Evolutionary conservation across 1,140 invertebrate genomes (phyloP).

Genomic region (Euura saliciscinereae): DNA sequence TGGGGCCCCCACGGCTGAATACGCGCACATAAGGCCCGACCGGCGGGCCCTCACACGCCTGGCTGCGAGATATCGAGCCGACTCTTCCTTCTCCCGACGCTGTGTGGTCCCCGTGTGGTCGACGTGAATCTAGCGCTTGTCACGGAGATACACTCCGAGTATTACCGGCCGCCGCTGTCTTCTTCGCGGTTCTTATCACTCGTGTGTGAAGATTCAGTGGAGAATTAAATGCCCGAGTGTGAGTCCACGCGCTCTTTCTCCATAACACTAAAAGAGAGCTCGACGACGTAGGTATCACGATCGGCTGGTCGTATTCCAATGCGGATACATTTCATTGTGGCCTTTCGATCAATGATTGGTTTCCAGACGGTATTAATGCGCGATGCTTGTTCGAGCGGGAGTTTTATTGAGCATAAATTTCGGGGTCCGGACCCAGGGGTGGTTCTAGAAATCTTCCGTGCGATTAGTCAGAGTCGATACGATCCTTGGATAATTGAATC

Average conservation of each 20-base stretch:
- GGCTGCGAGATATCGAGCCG: conserved; percentile 3
- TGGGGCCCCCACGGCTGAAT: conserved; percentile 33
- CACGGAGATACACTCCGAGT: background rate
- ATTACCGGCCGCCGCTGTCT: background rate
- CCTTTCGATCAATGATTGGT: too few species aligned
- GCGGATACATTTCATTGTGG: too few species aligned
- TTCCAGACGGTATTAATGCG: too few species aligned
- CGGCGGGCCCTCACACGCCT: background rate
- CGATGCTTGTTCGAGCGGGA: too few species aligned
- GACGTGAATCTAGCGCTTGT: conserved; percentile 6
- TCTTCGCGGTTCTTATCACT: conserved; percentile 3
- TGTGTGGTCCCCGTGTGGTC: background rate
- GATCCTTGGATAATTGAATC: conserved; percentile 1
- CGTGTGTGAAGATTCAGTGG: background rate
- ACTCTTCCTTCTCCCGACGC: background rate
- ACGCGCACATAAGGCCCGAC: conserved; percentile 6
- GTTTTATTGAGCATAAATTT: too few species aligned
- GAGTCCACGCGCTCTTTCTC: too few species aligned
- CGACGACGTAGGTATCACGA: too few species aligned
- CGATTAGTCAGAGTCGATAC: background rate
- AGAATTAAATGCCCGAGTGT: background rate
- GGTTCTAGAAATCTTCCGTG: too few species aligned
- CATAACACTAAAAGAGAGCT: too few species aligned
- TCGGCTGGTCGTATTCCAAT: too few species aligned
- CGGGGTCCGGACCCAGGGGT: too few species aligned